These are phyloP conservation scores for Daphoenositta chrysoptera DNA, from an alignment of 2,113 vertebrate genomes.

Conservation along the genomic window DNA sequence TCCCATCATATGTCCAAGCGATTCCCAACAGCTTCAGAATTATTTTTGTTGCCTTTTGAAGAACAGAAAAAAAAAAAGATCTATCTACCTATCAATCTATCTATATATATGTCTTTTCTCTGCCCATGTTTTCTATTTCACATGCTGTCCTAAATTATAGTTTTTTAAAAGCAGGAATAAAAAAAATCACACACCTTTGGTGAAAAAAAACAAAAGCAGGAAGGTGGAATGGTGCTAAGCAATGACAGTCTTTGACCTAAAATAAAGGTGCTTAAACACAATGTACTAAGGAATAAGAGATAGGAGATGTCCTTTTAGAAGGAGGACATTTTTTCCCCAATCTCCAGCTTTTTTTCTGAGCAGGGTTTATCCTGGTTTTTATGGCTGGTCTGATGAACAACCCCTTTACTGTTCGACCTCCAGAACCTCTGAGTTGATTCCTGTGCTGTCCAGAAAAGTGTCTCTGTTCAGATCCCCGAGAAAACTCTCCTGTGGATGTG, in stretches of 20 bases:
- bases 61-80: background rate
- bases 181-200: background rate
- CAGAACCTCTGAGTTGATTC: background rate
- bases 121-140: background rate
- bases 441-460: background rate
- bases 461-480: background rate
- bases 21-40: background rate
- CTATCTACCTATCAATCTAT: background rate
- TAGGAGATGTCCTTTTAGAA: background rate
- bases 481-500: background rate
- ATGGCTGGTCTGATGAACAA: background rate
- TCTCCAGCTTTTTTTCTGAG: background rate
- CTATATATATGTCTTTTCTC: background rate
- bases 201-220: background rate
- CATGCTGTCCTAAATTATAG: background rate
- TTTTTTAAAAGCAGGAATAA: background rate
- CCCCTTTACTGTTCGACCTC: background rate
- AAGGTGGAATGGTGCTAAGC: background rate
- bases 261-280: background rate
- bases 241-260: background rate
- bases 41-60: background rate
- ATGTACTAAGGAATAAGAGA: background rate
- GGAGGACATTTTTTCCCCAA: background rate
- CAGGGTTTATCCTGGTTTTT: background rate
- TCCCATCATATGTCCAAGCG: background rate